Conservation (phyloP, 2,797 vertebrate species). For the Falco cherrug region DNA sequence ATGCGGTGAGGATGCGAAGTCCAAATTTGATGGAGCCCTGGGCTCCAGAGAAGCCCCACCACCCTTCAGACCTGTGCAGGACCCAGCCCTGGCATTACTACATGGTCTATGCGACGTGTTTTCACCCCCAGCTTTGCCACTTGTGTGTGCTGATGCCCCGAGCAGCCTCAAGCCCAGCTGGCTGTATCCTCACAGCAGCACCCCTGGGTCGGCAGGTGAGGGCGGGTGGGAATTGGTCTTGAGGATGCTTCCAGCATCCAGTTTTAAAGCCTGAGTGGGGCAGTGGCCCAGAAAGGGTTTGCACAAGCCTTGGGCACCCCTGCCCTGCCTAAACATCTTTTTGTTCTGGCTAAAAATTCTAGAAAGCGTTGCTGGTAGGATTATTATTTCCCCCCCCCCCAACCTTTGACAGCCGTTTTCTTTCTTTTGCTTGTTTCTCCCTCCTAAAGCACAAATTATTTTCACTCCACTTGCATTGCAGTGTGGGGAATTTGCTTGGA, state of each 20-base stretch:
- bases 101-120: accelerated
- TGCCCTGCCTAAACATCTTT: not conserved
- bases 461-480: not conserved
- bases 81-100: not conserved
- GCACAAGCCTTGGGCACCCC: not conserved
- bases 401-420: not conserved
- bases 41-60: not conserved
- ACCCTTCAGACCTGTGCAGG: not conserved
- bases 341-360: not conserved
- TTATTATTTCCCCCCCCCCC: not conserved
- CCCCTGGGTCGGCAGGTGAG: accelerated
- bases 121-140: not conserved
- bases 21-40: not conserved
- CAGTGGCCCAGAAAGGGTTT: not conserved
- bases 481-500: not conserved
- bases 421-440: not conserved
- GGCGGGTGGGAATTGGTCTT: not conserved
- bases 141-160: accelerated
- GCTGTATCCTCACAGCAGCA: not conserved
- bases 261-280: not conserved
- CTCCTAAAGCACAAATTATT: not conserved
- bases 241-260: not conserved
- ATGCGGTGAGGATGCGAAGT: accelerated
- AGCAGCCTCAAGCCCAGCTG: not conserved
- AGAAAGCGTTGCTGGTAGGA: not conserved